Evolutionary conservation across 2,797 vertebrate genomes (phyloP).

Genomic region (Sphenodon punctatus): DNA sequence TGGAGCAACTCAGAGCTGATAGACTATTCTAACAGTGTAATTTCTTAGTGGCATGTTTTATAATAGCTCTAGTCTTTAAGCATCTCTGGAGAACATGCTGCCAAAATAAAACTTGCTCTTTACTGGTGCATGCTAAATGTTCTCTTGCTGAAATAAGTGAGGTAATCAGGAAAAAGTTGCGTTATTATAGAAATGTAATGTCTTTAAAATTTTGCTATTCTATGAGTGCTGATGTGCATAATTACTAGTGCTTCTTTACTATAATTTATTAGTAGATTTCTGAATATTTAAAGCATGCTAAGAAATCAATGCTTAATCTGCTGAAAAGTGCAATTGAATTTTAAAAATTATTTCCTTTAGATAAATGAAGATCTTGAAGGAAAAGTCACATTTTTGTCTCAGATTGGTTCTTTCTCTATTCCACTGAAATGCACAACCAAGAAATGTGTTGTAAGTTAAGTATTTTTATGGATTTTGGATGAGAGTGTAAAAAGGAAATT

Average conservation of each 20-base stretch:
- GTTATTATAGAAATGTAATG: neutral
- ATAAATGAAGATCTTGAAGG: conserved; percentile 87
- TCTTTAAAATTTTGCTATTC: neutral
- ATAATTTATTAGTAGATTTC: neutral
- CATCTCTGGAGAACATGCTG: neutral
- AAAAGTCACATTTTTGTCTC: conserved; percentile 82
- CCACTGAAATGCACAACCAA: conserved; percentile 87
- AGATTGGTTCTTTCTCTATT: conserved; percentile 84
- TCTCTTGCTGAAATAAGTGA: neutral
- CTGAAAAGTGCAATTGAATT: neutral
- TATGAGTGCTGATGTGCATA: neutral
- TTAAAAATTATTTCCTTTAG: conserved; percentile 66
- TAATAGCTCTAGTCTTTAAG: neutral
- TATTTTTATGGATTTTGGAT: neutral
- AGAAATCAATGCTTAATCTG: neutral
- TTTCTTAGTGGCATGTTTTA: neutral
- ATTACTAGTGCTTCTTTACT: neutral
- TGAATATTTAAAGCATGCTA: neutral
- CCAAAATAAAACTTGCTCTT: neutral
- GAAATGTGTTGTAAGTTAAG: conserved; percentile 83
- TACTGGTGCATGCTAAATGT: accelerated
- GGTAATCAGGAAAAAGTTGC: neutral
- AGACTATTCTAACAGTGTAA: neutral
- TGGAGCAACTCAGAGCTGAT: neutral
- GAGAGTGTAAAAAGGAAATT: neutral